Evolutionary conservation across 1,140 invertebrate species (phyloP).

Genomic region (Procambarus clarkii): DNA sequence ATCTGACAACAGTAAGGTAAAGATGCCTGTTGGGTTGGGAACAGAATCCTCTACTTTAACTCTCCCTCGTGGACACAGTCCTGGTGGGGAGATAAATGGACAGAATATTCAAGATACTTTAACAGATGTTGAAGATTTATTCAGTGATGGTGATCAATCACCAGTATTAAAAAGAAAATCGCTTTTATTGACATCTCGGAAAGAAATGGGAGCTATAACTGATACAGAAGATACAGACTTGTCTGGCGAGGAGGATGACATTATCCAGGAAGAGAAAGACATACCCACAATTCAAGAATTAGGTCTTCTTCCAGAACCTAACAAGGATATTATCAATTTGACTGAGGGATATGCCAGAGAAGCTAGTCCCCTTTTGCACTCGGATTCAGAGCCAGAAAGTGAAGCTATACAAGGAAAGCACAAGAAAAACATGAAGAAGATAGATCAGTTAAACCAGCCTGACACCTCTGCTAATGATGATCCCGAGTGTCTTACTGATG

Average conservation of each 20-base stretch:
- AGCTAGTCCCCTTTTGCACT: slow-evolving; percentile 41
- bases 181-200: slow-evolving; percentile 10
- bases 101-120: slow-evolving; percentile 48
- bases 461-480: slow-evolving; percentile 32
- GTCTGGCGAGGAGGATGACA: slow-evolving; percentile 73
- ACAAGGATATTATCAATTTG: slow-evolving; percentile 57
- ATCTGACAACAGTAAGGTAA: slow-evolving; percentile 5
- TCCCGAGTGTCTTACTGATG: slow-evolving; percentile 51
- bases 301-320: slow-evolving; percentile 48
- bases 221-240: slow-evolving; percentile 74
- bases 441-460: slow-evolving; percentile 14
- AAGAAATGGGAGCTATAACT: slow-evolving; percentile 71
- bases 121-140: slow-evolving; percentile 76
- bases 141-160: slow-evolving; percentile 71
- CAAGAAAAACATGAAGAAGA: slow-evolving; percentile 46
- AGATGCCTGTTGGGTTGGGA: slow-evolving; percentile 57
- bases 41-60: slow-evolving; percentile 25
- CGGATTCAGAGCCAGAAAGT: slow-evolving; percentile 58
- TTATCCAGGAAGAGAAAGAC: slow-evolving; percentile 64
- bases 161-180: slow-evolving; percentile 67
- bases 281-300: slow-evolving; percentile 61
- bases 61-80: slow-evolving; percentile 22
- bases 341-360: slow-evolving; percentile 64
- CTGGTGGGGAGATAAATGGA: slow-evolving; percentile 49
- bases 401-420: slow-evolving; percentile 71